Evolutionary conservation across 2,113 vertebrate species (phyloP), one percentile per base, ranked within the genome.

Genomic region (Lampris incognitus): DNA sequence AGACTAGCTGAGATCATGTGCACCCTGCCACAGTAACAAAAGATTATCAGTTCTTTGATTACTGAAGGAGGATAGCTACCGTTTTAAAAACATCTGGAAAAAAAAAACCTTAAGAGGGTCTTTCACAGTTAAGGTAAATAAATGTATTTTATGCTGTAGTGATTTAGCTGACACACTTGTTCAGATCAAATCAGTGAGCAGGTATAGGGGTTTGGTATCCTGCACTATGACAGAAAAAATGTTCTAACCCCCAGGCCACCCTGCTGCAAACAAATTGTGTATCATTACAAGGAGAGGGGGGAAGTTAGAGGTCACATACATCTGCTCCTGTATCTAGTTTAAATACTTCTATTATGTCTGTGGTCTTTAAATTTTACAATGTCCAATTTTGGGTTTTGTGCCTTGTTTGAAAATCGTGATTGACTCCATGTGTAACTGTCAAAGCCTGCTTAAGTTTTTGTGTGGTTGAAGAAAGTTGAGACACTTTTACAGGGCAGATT

Each of bases 321-420:
- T 75, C 63, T 55, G 44, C 64, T 71, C 81, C 54, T 68, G 38
- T 76, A 6, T 69, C 9, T 88, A 66, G 66, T 70, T 62, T 44
- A 37, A 77, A 66, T 79, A 57, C 83, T 85, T 81, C 60, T 78
- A 69, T 82, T 72, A 87, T 82, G 74, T 79, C n/a, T 79, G 78
- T 85, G 86, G 77, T 88, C 80, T 90, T 24, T 82, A 79, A 61
- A 7, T 88, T 86, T 72, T 76, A 81, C 75, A 54, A 52, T 87
- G 71, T 87, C 79, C 72, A 81, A 74, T 73, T 64, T 80, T 65
- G 24, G 66, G 78, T 88, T 85, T 66, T 78, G 89, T 91, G 91
- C 89, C 91, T 92, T 92, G 87, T 88, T 88, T 74, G 52, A 81
- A 72, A 76, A 37, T 80, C 72, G 60, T 66, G 57, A 74, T 66